Base-by-base conservation (phyloP, 2,113 vertebrate genomes). In the Ploceus nigricollis region DNA sequence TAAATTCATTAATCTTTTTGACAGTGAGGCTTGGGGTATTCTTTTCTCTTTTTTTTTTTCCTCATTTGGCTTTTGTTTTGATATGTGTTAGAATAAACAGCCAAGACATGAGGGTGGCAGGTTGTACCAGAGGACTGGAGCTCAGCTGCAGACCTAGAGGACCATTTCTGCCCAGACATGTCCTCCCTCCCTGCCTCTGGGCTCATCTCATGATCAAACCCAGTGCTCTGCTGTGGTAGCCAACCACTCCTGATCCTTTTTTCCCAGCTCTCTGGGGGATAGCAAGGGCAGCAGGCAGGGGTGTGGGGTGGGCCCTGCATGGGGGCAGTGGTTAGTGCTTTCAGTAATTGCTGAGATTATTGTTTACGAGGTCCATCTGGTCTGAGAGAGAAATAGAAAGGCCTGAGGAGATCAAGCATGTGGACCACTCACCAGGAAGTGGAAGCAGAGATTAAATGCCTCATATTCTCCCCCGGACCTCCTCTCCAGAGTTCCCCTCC, bases 341-440 rank as follows among this genome's bases (percentile, higher is more conserved):
- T 53, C 6, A 24, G 27, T 15, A 30, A 14, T 24, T 0, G 0
- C 64, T 53, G n/a, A 31, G 14, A 2, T 2, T 48, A 4, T 7
- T 63, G 14, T 5, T 71, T 20, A 25, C 39, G 27, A 15, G 18
- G 5, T 28, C 12, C 15, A 1, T 33, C 10, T 33, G 27, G 2
- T 39, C 35, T 33, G 40, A 86, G 21, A 21, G n/a, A 93, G 40
- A 87, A 64, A 65, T 31, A 3, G 4, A 47, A 81, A 48, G 9
- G 5, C 22, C 25, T 35, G 33, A 70, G 60, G 13, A 81, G 31
- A 13, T 39, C 2, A 7, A 56, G 20, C 13, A 42, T 4, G 4
- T 45, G 39, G 2, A 13, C 42, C 10, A 30, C 25, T 45, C 51
- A 50, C 17, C 16, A 58, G 11, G 11, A 84, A 75, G 15, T 8